Evolutionary conservation across 2,797 vertebrate genomes (phyloP).

Genomic region (Chaunax sp.): DNA sequence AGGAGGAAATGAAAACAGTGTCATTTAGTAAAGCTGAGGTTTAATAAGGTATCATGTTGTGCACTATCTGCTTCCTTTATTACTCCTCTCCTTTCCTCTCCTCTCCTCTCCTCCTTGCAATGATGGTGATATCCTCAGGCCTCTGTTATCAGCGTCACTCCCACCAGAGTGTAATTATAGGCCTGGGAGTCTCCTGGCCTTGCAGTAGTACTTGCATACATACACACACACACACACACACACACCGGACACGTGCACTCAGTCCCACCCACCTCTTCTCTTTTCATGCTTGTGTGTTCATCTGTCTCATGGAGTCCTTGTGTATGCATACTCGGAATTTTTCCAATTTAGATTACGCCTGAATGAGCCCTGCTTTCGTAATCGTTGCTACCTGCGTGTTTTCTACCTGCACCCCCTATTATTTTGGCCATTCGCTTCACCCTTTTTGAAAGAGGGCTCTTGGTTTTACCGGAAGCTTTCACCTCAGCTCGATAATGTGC

Average conservation of each 20-base stretch:
- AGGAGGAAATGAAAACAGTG: conserved; percentile 70
- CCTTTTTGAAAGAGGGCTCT: conserved; percentile 23
- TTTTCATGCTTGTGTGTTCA: conserved; percentile 43
- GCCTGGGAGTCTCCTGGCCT: conserved; percentile 64
- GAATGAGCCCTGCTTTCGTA: conserved; percentile 25
- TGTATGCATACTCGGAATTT: conserved; percentile 8
- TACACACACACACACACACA: conserved; percentile 3
- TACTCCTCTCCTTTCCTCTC: conserved; percentile 14
- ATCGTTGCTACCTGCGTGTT: conserved; percentile 41
- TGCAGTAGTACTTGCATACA: too few species aligned
- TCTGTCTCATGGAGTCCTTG: conserved; percentile 45
- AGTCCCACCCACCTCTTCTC: conserved; percentile 43
- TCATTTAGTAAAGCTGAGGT: conserved; percentile 38
- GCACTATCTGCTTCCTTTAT: conserved; percentile 30
- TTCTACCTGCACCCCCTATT: conserved; percentile 22
- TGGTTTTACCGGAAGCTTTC: conserved; percentile 13
- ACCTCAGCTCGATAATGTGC: conserved; percentile 19
- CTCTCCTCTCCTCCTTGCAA: conserved; percentile 17
- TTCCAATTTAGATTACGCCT: conserved; percentile 28
- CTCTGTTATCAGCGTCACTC: conserved; percentile 81
- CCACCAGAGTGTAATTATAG: conserved; percentile 80
- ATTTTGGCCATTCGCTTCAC: conserved; percentile 18
- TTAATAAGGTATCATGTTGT: conserved; percentile 56
- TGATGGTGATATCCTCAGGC: conserved; percentile 66
- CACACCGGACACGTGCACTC: conserved; percentile 11